These are phyloP conservation scores for Poecilia latipinna DNA, from an alignment of 2,113 vertebrate genomes.

Conservation along the genomic window DNA sequence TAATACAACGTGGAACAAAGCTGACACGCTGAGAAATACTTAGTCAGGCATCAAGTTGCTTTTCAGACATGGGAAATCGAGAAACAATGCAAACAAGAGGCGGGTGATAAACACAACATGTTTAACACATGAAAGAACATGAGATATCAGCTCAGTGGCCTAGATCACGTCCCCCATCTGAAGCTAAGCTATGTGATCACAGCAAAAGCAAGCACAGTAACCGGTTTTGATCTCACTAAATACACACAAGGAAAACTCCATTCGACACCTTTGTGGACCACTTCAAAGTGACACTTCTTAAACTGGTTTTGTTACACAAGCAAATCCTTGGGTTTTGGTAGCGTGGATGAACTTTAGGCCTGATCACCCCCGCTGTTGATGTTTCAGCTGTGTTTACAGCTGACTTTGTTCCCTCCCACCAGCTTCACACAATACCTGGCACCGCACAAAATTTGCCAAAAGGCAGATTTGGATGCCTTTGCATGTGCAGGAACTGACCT, in stretches of 20 bases:
- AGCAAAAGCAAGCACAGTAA: conserved; percentile 52
- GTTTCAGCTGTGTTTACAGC: conserved; percentile 32
- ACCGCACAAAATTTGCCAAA: conserved; percentile 31
- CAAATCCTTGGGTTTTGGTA: conserved; percentile 66
- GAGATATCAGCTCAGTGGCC: conserved; percentile 51
- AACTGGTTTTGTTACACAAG: conserved; percentile 59
- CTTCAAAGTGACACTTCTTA: conserved; percentile 64
- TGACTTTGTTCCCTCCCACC: conserved; percentile 29
- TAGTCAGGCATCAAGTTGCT: conserved; percentile 37
- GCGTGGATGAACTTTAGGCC: conserved; percentile 67
- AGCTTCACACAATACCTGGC: conserved; percentile 30
- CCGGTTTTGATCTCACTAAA: conserved; percentile 55
- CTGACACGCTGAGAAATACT: conserved; percentile 51
- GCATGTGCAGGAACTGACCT: conserved; percentile 73
- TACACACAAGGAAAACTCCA: conserved; percentile 46
- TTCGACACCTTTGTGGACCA: conserved; percentile 60
- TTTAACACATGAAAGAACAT: conserved; percentile 49
- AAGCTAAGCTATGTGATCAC: conserved; percentile 53
- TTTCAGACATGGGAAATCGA: conserved; percentile 62
- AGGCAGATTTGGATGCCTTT: conserved; percentile 30
- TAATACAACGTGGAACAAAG: conserved; percentile 43
- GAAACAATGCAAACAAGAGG: conserved; percentile 59
- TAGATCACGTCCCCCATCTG: conserved; percentile 45
- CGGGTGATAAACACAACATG: conserved; percentile 29
- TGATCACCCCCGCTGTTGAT: conserved; percentile 34